Percentiles rank a stretch among this genome's conserved stretches.
phyloP scores from a whole-genome alignment of 2,888 invertebrate species.

The Ypsolopha sequella region DNA sequence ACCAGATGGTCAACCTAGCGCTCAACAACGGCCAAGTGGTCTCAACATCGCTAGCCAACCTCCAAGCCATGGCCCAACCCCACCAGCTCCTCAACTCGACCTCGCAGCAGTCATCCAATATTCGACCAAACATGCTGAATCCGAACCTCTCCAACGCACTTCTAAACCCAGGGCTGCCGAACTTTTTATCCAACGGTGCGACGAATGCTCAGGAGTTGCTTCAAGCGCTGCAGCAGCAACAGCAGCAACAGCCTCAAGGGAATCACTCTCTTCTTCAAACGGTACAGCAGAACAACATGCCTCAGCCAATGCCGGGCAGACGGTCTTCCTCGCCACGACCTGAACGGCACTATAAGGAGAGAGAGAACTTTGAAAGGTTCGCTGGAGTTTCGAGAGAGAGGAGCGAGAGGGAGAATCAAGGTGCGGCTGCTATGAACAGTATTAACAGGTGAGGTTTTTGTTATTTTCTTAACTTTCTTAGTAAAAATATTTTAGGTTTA shows the following conservation, averaged over 20 bases:
- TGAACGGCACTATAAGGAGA: slow-evolving; percentile 61
- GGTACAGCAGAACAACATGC: slow-evolving; percentile 55
- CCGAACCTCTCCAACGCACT: slow-evolving; percentile 77
- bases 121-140: slow-evolving; percentile 66
- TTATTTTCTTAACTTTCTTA: background rate
- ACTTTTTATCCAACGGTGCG: slow-evolving; percentile 78
- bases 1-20: slow-evolving; percentile 83
- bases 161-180: slow-evolving; percentile 77
- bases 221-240: slow-evolving; percentile 80
- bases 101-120: slow-evolving; percentile 58
- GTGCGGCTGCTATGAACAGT: slow-evolving; percentile 73
- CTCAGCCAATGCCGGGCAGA: slow-evolving; percentile 62
- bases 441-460: slow-evolving; percentile 70
- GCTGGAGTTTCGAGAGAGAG: slow-evolving; percentile 62
- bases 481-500: background rate
- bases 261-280: slow-evolving; percentile 62
- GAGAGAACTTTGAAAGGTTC: slow-evolving; percentile 58
- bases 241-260: slow-evolving; percentile 45
- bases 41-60: slow-evolving; percentile 84
- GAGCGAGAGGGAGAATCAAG: slow-evolving; percentile 64
- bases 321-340: slow-evolving; percentile 58
- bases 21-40: slow-evolving; percentile 89
- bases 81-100: slow-evolving; percentile 75
- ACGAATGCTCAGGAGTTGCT: slow-evolving; percentile 80
- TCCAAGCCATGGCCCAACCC: slow-evolving; percentile 81